Percentiles rank a stretch among this genome's conserved stretches.
Conservation (phyloP, 2,888 invertebrate species). For the Clunio marinus region DNA sequence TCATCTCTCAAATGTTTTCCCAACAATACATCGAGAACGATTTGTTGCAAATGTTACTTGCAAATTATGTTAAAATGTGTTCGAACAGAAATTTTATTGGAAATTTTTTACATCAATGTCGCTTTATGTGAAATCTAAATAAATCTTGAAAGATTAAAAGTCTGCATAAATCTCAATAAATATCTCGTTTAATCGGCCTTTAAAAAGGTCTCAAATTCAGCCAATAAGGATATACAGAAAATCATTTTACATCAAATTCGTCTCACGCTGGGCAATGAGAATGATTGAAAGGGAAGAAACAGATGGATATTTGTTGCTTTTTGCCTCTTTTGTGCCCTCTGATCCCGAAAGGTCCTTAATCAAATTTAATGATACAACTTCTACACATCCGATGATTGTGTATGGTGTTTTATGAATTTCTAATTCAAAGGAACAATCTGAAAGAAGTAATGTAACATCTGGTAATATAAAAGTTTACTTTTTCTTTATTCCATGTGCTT, state of each 20-base stretch:
- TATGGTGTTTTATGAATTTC: constrained; percentile 32
- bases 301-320: constrained; percentile 3
- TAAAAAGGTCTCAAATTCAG: background rate
- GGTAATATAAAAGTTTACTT: constrained; percentile 34
- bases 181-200: background rate
- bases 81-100: too few relatives aligned
- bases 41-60: background rate
- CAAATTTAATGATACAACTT: constrained; percentile 31
- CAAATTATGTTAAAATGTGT: too few relatives aligned
- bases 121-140: too few relatives aligned
- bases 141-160: too few relatives aligned
- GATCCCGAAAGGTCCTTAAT: constrained; percentile 17
- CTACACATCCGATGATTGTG: background rate
- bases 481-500: background rate
- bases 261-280: constrained; percentile 27
- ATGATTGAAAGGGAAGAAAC: constrained; percentile 22
- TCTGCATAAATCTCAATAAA: too few relatives aligned
- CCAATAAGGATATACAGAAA: too few relatives aligned
- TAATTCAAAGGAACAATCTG: constrained; percentile 11
- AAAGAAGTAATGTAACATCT: constrained; percentile 1
- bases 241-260: constrained; percentile 17
- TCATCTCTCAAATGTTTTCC: too few relatives aligned
- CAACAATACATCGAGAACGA: background rate
- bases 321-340: background rate
- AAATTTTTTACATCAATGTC: too few relatives aligned